Conservation (phyloP, 2,797 vertebrate species). For the Ctenopoma kingsleyae region DNA sequence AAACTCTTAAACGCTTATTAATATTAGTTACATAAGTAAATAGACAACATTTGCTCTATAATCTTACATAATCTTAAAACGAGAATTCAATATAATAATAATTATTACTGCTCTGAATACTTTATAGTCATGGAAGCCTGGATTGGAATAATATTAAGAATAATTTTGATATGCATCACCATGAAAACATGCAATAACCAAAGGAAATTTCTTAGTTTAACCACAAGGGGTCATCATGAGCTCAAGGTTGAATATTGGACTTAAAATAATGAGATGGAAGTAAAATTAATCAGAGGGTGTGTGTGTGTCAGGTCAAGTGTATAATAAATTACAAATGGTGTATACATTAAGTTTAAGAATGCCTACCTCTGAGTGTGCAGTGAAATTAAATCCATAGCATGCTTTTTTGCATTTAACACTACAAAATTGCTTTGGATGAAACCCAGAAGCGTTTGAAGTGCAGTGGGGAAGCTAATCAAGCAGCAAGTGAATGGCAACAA, state of each 20-base stretch:
- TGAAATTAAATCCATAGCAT: slow-evolving; percentile 68
- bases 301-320: slow-evolving; percentile 58
- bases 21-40: neutral
- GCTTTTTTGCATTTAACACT: slow-evolving; percentile 64
- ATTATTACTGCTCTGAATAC: too few relatives aligned
- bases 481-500: slow-evolving; percentile 70
- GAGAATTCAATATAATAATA: neutral
- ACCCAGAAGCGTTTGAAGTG: slow-evolving; percentile 63
- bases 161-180: neutral
- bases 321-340: slow-evolving; percentile 62
- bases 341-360: slow-evolving; percentile 64
- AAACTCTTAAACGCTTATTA: neutral
- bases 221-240: slow-evolving; percentile 70
- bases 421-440: slow-evolving; percentile 67
- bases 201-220: slow-evolving; percentile 13
- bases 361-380: slow-evolving; percentile 54
- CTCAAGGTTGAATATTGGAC: neutral
- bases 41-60: neutral
- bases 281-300: neutral
- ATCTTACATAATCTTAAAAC: neutral
- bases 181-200: neutral
- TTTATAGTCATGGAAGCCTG: too few relatives aligned
- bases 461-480: slow-evolving; percentile 69
- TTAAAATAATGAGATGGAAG: slow-evolving; percentile 6
- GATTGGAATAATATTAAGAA: too few relatives aligned